Evolutionary conservation across 2,797 vertebrate genomes (phyloP).

Genomic region (Leptoclinus maculatus): DNA sequence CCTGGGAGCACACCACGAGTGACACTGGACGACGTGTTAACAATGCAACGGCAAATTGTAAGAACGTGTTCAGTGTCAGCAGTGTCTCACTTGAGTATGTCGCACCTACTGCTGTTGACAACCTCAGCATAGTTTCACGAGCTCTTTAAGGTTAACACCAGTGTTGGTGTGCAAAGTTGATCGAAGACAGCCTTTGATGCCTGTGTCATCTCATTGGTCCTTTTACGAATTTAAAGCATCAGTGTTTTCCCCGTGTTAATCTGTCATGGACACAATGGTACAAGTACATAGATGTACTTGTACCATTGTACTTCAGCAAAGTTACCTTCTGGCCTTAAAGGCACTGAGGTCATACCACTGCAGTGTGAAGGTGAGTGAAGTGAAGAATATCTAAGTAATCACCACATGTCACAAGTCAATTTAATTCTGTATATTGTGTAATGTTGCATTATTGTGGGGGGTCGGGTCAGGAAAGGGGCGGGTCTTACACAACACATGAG

Average conservation of each 20-base stretch:
- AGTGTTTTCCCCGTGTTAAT: not conserved
- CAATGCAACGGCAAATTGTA: slow-evolving; percentile 60
- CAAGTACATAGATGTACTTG: not conserved
- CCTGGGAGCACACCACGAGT: slow-evolving; percentile 41
- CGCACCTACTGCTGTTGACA: slow-evolving; percentile 60
- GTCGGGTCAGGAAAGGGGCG: no score
- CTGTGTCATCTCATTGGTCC: not conserved
- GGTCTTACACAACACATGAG: no score
- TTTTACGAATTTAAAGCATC: not conserved
- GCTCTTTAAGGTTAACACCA: slow-evolving; percentile 1
- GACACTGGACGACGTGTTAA: slow-evolving; percentile 63
- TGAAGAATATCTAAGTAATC: no score
- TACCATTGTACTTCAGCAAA: no score
- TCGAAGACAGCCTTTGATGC: not conserved
- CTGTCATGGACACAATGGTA: not conserved
- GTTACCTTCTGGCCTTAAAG: no score
- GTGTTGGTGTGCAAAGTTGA: not conserved
- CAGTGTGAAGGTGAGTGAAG: no score
- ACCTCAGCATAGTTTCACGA: slow-evolving; percentile 46
- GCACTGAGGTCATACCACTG: no score
- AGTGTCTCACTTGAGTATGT: slow-evolving; percentile 55
- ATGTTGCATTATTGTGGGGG: no score
- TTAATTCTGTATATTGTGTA: no score
- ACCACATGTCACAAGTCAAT: no score
- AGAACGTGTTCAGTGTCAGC: slow-evolving; percentile 55